A percentile compares a stretch with the other conserved stretches of the same genome.
phyloP scores from a whole-genome alignment of 2,113 vertebrate genomes.

The Siphamia tubifer region DNA sequence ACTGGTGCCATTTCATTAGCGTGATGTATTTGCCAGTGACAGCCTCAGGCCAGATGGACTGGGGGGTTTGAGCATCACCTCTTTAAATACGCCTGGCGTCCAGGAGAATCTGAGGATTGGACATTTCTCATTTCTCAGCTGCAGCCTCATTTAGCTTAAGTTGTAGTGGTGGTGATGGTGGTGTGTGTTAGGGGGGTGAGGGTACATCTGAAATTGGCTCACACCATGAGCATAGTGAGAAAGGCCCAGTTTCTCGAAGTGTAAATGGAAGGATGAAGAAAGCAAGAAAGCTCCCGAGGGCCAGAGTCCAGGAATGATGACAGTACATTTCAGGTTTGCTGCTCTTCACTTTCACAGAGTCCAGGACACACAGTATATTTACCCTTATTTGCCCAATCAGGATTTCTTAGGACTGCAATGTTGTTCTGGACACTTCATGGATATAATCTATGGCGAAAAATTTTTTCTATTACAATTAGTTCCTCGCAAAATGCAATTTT shows the following conservation, averaged over 20 bases:
- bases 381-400: too few relatives aligned
- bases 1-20: constrained; percentile 65
- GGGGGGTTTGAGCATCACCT: constrained; percentile 4
- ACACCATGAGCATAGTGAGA: background rate
- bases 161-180: background rate
- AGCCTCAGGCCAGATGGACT: constrained; percentile 32
- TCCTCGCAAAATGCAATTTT: too few relatives aligned
- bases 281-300: background rate
- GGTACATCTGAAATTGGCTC: background rate
- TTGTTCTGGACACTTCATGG: too few relatives aligned
- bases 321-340: too few relatives aligned
- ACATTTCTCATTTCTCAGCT: constrained; percentile 12
- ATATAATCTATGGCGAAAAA: too few relatives aligned
- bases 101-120: background rate
- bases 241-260: background rate
- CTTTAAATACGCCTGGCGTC: constrained; percentile 4
- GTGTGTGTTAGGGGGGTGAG: too few relatives aligned
- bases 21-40: constrained; percentile 58
- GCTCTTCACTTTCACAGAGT: too few relatives aligned
- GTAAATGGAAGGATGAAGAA: background rate
- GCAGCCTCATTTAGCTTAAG: background rate
- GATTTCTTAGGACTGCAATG: too few relatives aligned
- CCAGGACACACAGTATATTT: too few relatives aligned
- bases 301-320: too few relatives aligned
- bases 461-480: too few relatives aligned